Percentiles rank a stretch among this genome's conserved stretches.
Conservation (phyloP, 2,888 invertebrate species). For the Congeria kusceri region DNA sequence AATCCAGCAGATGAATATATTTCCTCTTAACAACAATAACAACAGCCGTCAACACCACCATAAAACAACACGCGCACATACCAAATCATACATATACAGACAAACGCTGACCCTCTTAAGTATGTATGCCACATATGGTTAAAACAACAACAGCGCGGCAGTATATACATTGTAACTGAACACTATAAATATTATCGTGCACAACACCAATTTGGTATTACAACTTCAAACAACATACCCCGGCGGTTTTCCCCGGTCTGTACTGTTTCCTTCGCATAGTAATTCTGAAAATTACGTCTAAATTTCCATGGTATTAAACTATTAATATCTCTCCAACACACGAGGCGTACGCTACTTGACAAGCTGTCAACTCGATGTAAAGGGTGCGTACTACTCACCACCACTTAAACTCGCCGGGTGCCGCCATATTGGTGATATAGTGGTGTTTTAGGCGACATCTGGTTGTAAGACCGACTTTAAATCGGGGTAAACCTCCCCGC, state of each 20-base stretch:
- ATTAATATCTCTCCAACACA: slow-evolving; percentile 38
- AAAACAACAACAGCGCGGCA: no score
- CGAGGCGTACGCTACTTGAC: slow-evolving; percentile 24
- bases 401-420: slow-evolving; percentile 52
- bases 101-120: no score
- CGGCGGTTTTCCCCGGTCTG: slow-evolving; percentile 62
- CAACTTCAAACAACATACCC: slow-evolving; percentile 47
- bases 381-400: slow-evolving; percentile 34
- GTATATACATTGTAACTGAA: no score
- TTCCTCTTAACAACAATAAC: no score
- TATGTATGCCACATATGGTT: no score
- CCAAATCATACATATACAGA: no score
- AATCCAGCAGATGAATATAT: no score
- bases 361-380: slow-evolving; percentile 31
- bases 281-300: slow-evolving; percentile 59
- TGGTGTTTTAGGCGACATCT: slow-evolving; percentile 60
- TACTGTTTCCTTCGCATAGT: slow-evolving; percentile 59
- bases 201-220: no score
- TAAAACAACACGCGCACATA: no score
- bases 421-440: slow-evolving; percentile 65
- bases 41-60: no score
- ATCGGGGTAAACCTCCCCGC: no score
- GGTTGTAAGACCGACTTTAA: slow-evolving; percentile 3
- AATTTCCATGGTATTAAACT: slow-evolving; percentile 45
- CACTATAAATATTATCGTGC: no score